Evolutionary conservation across 2,797 vertebrate genomes (phyloP), one percentile per base, ranked within the genome.

Genomic region (Cyprinodon diabolis): DNA sequence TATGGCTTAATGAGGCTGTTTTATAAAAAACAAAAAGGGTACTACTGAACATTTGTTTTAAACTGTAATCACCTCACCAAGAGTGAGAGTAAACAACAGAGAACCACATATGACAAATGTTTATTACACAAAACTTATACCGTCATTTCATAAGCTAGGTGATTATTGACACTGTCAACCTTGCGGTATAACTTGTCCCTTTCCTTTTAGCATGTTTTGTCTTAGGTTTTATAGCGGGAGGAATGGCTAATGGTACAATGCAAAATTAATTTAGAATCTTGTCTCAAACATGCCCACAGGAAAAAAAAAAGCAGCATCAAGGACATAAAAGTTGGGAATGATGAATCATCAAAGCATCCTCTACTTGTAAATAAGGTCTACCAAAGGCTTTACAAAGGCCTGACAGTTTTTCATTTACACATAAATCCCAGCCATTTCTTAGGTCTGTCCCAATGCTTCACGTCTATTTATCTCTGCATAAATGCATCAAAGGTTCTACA

Each of bases 201-300:
- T 84, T 68, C 68, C 63, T 83, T 84, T 85, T 68, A 77, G 87
- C 75, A 73, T 1, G 14, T 66, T 72, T 75, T 56, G 67, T 58
- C 37, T 40, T 57, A 54, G 4, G 76, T 78, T 72, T 76, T 72
- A 45, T 45, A 51, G 73, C 72, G 72, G 72, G 71, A 83, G 86
- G 79, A 89, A 90, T 86, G 86, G 83, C 70, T 78, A 84, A 88
- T 84, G 82, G 78, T 78, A 81, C 68, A 70, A 56, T 70, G 72
- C 85, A 76, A 87, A 86, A 89, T 87, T 60, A 1, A 84, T 84
- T 84, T 84, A 75, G 65, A 78, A 83, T 5, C 74, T 52, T 87
- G 81, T 86, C 78, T 77, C 48, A 68, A 69, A 43, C 35, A 70
- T 77, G 75, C 69, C 75, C 74, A 19, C 12, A 45, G 74, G 78